Evolutionary conservation across 2,797 vertebrate genomes (phyloP), one percentile per base, ranked within the genome.

Genomic region (Mycteria americana): DNA sequence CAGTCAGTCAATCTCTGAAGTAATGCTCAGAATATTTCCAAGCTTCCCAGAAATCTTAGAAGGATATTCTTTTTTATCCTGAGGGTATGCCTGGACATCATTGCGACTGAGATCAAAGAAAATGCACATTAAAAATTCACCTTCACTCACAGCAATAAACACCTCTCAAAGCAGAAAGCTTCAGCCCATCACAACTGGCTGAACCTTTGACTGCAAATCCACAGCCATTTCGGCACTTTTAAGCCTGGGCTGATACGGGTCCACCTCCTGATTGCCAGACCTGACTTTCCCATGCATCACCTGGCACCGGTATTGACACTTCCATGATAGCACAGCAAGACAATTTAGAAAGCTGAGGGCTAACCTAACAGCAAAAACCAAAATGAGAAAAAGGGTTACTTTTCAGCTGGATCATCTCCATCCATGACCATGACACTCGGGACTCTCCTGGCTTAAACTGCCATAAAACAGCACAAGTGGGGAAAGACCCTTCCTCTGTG

Each of bases 361-460:
- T 57, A 41, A 65, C 19, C 16, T 41, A 21, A 57, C 6, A 28
- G 18, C 18, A 54, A 22, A 73, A 45, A 11, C 2, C 41, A 43
- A 60, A 41, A 51, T 41, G 45, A 24, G 56, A 30, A 14, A 41
- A 50, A 25, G 7, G 19, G 19, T 31, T n/a, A 57, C 30, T 56
- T 17, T 25, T 48, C 62, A 67, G 21, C 35, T 31, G 25, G 35
- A 75, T 21, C 51, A 41, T 6, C 70, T 50, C 43, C 51, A 13
- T 13, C 35, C 0, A 7, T 7, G 51, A 57, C 41, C 2, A 2
- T 0, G 4, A 73, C 24, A 13, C 18, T 23, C 9, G 1, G 33
- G 39, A 33, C n/a, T 56, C 48, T 45, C 22, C n/a, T 15, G 14
- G 69, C n/a, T 39, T 28, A 7, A 39, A 33, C 33, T 73, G 50